phyloP scores from a whole-genome alignment of 2,797 vertebrate species.

The Rhinogobio ventralis region DNA sequence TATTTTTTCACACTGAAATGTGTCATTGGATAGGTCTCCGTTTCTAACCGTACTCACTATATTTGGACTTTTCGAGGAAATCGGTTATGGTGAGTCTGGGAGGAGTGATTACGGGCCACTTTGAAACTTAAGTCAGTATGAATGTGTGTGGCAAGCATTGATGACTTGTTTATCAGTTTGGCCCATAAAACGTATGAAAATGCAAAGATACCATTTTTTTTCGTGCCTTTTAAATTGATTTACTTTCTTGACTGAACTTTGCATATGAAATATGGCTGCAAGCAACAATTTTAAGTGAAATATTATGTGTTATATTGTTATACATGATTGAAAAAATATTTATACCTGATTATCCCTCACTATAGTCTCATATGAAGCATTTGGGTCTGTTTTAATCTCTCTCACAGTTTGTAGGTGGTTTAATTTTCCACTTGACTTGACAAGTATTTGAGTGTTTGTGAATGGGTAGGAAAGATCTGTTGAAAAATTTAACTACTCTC shows the following conservation, averaged over 20 bases:
- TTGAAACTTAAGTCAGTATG: neutral
- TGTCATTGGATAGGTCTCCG: slow-evolving; percentile 23
- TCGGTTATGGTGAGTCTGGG: neutral
- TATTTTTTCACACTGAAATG: slow-evolving; percentile 30
- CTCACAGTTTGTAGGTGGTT: neutral
- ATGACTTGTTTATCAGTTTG: neutral
- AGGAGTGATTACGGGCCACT: neutral
- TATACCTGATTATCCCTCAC: too few species aligned
- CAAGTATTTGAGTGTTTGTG: neutral
- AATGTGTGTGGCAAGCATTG: neutral
- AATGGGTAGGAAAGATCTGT: neutral
- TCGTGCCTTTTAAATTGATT: slow-evolving; percentile 15
- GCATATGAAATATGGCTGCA: slow-evolving; percentile 14
- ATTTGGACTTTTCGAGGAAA: neutral
- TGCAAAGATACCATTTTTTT: neutral
- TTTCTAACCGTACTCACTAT: neutral
- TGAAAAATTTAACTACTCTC: neutral
- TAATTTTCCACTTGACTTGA: neutral
- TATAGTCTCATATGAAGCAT: too few species aligned
- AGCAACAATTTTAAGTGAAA: neutral
- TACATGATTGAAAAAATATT: neutral
- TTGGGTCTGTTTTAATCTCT: too few species aligned
- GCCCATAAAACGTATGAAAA: neutral
- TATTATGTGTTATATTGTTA: neutral
- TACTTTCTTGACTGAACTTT: slow-evolving; percentile 29